A percentile compares a stretch with the other conserved stretches of the same genome.
Conservation (phyloP, 2,888 invertebrate genomes). For the Craniophora ligustri region DNA sequence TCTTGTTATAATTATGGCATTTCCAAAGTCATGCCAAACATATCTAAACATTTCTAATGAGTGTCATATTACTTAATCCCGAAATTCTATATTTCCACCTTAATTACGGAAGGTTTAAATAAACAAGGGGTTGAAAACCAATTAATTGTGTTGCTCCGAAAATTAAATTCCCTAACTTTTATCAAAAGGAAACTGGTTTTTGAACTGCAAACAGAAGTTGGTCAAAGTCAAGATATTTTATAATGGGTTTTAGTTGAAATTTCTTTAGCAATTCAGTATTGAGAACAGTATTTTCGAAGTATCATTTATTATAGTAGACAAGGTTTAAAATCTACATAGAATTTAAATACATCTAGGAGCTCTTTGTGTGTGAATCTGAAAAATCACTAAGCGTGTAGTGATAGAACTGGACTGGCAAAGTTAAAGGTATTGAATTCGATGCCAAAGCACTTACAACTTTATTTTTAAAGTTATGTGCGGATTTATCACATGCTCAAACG, state of each 20-base stretch:
- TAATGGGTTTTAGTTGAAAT: conserved; percentile 36
- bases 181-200: conserved; percentile 1
- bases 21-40: background rate
- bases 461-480: too few species aligned
- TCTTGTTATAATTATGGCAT: too few species aligned
- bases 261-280: conserved; percentile 24
- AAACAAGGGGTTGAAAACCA: conserved; percentile 39
- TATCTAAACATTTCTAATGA: conserved; percentile 24
- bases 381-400: too few species aligned
- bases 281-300: too few species aligned
- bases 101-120: conserved; percentile 44
- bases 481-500: too few species aligned
- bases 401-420: too few species aligned
- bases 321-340: too few species aligned
- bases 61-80: conserved; percentile 47
- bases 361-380: too few species aligned
- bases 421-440: too few species aligned
- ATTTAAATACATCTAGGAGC: too few species aligned
- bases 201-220: conserved; percentile 23
- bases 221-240: conserved; percentile 18
- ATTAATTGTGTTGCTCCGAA: conserved; percentile 15
- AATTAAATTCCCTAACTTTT: conserved; percentile 3
- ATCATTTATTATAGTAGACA: too few species aligned
- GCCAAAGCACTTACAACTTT: too few species aligned
- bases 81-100: conserved; percentile 41